phyloP scores from a whole-genome alignment of 2,888 invertebrate genomes.

The Ramazzottius varieornatus region DNA sequence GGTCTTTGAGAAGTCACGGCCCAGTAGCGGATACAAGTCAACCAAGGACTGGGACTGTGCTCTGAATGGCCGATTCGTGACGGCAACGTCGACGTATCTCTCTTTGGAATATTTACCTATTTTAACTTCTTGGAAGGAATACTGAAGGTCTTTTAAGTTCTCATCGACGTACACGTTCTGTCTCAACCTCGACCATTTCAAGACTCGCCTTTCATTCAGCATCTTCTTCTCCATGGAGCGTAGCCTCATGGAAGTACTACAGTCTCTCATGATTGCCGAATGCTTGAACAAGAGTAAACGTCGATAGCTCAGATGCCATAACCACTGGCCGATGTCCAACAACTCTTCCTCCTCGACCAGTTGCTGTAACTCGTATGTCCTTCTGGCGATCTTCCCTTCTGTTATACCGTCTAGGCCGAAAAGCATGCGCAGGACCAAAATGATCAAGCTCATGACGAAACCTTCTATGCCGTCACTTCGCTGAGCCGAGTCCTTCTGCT shows the following conservation, averaged over 20 bases:
- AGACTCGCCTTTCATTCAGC: not conserved
- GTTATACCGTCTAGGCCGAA: not conserved
- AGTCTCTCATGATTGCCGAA: not conserved
- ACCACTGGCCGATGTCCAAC: not conserved
- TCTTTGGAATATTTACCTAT: not conserved
- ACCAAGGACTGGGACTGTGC: not conserved
- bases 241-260: not conserved
- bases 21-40: not conserved
- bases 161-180: not conserved
- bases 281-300: not conserved
- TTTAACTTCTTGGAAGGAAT: not conserved
- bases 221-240: not conserved
- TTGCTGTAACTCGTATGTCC: not conserved
- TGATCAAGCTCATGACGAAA: not conserved
- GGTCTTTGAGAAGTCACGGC: not conserved
- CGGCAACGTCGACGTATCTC: not conserved
- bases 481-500: too few relatives aligned
- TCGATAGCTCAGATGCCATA: not conserved
- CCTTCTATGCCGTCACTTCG: too few relatives aligned
- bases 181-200: not conserved
- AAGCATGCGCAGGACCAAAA: not conserved
- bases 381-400: not conserved
- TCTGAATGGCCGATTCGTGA: not conserved
- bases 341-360: not conserved
- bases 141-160: not conserved